Evolutionary conservation across 1,140 invertebrate species (phyloP).

Genomic region (Pseudobourletiella spinata): DNA sequence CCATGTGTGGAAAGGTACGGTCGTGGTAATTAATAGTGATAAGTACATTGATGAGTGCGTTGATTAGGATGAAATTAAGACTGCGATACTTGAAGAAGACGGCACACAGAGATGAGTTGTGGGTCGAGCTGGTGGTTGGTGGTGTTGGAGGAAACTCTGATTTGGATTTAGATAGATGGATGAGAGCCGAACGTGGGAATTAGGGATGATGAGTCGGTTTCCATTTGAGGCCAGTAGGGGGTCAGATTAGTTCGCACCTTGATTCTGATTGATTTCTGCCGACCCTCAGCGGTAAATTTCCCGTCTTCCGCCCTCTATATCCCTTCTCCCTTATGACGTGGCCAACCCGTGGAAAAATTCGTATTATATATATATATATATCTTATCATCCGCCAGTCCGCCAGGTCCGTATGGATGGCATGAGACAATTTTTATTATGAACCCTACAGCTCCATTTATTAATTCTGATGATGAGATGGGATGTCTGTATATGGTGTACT

Average conservation of each 20-base stretch:
- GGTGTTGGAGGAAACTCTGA: too few species aligned
- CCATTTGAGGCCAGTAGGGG: constrained; percentile 21
- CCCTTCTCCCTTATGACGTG: constrained; percentile 19
- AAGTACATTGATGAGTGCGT: too few species aligned
- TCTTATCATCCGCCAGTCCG: constrained; percentile 8
- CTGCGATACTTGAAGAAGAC: not conserved
- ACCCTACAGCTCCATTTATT: constrained; percentile 5
- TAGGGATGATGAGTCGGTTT: constrained; percentile 20
- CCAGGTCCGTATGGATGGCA: too few species aligned
- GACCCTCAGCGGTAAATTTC: too few species aligned
- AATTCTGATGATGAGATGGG: not conserved
- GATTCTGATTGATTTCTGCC: constrained; percentile 30
- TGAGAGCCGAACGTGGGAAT: constrained; percentile 12
- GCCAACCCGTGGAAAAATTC: too few species aligned
- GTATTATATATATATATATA: too few species aligned
- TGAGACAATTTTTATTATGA: not conserved
- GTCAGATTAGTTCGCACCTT: constrained; percentile 31
- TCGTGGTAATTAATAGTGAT: too few species aligned
- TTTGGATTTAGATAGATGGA: not conserved
- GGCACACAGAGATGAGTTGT: not conserved
- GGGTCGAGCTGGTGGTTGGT: too few species aligned
- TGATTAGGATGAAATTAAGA: not conserved
- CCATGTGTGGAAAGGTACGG: too few species aligned
- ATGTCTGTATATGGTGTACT: too few species aligned
- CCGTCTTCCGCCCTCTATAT: constrained; percentile 10